Evolutionary conservation across 2,888 invertebrate species (phyloP).

Genomic region (Diachrysia chrysitis): DNA sequence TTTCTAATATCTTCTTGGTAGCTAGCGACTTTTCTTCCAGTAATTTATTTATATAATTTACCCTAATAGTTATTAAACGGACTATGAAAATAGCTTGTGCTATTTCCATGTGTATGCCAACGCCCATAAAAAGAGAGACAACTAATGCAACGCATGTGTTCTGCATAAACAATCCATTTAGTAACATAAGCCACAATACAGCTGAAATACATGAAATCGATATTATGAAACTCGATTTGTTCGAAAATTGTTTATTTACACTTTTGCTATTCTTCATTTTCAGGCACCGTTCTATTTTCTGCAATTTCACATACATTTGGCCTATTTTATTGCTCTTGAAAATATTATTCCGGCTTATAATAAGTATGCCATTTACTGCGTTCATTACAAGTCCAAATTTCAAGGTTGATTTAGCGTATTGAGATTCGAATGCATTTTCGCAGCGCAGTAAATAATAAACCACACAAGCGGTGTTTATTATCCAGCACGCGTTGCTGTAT

Average conservation of each 20-base stretch:
- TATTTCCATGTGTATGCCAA: constrained; percentile 63
- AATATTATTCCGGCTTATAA: constrained; percentile 64
- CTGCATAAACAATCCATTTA: constrained; percentile 58
- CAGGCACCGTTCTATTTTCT: constrained; percentile 72
- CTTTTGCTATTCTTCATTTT: constrained; percentile 59
- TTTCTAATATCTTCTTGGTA: constrained; percentile 14
- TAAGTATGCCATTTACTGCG: constrained; percentile 53
- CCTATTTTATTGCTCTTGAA: constrained; percentile 53
- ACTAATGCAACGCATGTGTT: constrained; percentile 57
- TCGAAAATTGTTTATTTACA: constrained; percentile 59
- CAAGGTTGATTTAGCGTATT: constrained; percentile 60
- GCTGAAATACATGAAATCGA: constrained; percentile 20
- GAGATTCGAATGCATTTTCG: constrained; percentile 49
- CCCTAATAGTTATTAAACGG: constrained; percentile 61
- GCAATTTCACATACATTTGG: constrained; percentile 75
- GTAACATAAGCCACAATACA: constrained; percentile 50
- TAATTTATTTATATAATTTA: constrained; percentile 65
- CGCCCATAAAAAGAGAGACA: constrained; percentile 49
- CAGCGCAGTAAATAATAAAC: constrained; percentile 56
- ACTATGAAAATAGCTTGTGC: constrained; percentile 63
- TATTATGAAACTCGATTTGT: constrained; percentile 28
- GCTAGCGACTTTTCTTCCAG: constrained; percentile 45
- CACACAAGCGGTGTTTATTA: constrained; percentile 56
- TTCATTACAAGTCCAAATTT: constrained; percentile 63
- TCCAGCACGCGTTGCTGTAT: constrained; percentile 65